Percentiles rank a stretch among this genome's conserved stretches.
Conservation (phyloP, 1,140 invertebrate genomes). For the Aphelinus atriplicis region DNA sequence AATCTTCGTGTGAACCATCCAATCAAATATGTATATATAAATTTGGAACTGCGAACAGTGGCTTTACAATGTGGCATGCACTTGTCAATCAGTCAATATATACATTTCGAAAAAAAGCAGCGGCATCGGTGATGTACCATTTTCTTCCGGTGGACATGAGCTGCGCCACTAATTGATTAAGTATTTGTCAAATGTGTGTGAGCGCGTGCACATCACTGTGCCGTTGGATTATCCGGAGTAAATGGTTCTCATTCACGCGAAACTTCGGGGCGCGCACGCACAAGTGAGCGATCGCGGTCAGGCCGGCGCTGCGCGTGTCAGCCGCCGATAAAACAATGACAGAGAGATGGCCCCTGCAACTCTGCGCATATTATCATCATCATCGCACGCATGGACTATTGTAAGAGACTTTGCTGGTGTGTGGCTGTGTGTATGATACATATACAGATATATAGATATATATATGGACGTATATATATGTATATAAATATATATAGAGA, state of each 20-base stretch:
- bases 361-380: not conserved
- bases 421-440: not conserved
- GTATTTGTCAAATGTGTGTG: not conserved
- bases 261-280: conserved; percentile 26
- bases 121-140: too few species aligned
- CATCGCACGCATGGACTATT: conserved; percentile 20
- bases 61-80: too few species aligned
- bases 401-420: not conserved
- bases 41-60: too few species aligned
- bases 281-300: conserved; percentile 26
- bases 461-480: too few species aligned
- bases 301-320: conserved; percentile 23
- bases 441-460: not conserved
- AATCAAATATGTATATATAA: not conserved
- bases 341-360: conserved; percentile 18
- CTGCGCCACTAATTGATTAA: too few species aligned
- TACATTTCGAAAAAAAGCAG: too few species aligned
- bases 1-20: not conserved
- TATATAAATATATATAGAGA: too few species aligned
- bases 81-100: too few species aligned
- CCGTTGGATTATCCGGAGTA: not conserved
- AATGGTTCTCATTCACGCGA: conserved; percentile 31
- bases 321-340: conserved; percentile 35
- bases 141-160: too few species aligned
- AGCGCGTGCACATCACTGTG: not conserved